Evolutionary conservation across 2,888 invertebrate species (phyloP).

Genomic region (Platynereis dumerilii): DNA sequence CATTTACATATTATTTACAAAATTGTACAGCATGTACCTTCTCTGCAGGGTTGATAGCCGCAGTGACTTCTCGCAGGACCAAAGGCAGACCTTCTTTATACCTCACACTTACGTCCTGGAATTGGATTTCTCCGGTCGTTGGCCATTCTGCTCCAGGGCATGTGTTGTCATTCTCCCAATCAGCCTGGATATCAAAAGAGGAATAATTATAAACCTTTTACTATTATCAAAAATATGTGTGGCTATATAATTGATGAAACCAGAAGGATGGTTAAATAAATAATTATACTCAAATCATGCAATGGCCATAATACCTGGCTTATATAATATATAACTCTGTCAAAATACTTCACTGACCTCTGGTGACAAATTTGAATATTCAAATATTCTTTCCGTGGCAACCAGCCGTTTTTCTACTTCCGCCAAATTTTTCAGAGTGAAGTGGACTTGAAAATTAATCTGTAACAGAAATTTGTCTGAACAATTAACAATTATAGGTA

Average conservation of each 20-base stretch:
- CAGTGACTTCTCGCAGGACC: neutral
- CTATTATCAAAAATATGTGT: neutral
- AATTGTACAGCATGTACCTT: neutral
- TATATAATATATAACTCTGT: too few relatives aligned
- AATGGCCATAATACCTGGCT: neutral
- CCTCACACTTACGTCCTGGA: neutral
- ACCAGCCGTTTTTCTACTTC: neutral
- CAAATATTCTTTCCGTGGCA: neutral
- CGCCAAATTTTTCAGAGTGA: neutral
- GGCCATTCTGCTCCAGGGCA: neutral
- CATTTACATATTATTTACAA: too few relatives aligned
- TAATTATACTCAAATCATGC: neutral
- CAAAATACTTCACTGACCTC: too few relatives aligned
- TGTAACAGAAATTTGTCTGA: too few relatives aligned
- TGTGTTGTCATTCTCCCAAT: neutral
- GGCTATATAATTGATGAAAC: neutral
- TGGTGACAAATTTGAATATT: neutral
- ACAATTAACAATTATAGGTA: too few relatives aligned
- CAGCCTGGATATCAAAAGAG: neutral
- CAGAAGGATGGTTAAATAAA: neutral
- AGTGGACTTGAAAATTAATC: slow-evolving; percentile 1
- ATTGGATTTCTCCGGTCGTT: neutral
- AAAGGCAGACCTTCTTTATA: neutral
- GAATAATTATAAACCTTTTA: neutral
- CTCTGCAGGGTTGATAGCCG: neutral